These are phyloP conservation scores for Poecile montanus DNA, from an alignment of 2,797 vertebrate species.

Conservation along the genomic window DNA sequence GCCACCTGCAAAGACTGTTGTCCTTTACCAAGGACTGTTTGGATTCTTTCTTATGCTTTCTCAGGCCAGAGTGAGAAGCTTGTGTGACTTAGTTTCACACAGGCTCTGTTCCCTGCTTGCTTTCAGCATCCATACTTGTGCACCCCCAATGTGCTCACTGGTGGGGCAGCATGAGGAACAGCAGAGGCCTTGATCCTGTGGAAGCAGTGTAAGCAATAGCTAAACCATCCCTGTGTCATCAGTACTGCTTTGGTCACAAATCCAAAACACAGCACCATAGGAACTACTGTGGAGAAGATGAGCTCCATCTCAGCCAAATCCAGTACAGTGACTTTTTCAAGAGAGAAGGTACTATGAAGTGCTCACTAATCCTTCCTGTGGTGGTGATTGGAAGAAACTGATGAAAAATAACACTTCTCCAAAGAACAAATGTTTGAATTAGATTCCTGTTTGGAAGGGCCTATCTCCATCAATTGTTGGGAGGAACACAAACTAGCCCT, in stretches of 20 bases:
- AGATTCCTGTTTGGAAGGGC: not conserved
- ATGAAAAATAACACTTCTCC: not conserved
- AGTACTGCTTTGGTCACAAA: not conserved
- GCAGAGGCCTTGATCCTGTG: not conserved
- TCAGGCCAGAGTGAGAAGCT: too few relatives aligned
- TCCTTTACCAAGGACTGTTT: too few relatives aligned
- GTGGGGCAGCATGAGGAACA: accelerated
- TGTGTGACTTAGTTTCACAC: too few relatives aligned
- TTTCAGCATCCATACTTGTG: not conserved
- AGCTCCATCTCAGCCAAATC: not conserved
- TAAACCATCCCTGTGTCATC: not conserved
- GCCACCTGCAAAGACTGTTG: too few relatives aligned
- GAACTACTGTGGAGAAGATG: not conserved
- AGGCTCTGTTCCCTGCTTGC: too few relatives aligned
- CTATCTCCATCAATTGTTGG: not conserved
- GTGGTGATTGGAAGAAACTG: not conserved
- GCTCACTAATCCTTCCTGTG: not conserved
- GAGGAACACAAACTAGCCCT: not conserved
- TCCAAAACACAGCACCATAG: not conserved
- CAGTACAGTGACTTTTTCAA: not conserved
- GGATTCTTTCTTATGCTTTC: too few relatives aligned
- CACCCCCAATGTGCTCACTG: not conserved
- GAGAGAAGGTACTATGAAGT: not conserved
- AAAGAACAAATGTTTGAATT: not conserved
- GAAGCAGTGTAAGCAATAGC: not conserved